Base-by-base conservation (phyloP, 2,797 vertebrate genomes). In the Atherinosoma microstoma region DNA sequence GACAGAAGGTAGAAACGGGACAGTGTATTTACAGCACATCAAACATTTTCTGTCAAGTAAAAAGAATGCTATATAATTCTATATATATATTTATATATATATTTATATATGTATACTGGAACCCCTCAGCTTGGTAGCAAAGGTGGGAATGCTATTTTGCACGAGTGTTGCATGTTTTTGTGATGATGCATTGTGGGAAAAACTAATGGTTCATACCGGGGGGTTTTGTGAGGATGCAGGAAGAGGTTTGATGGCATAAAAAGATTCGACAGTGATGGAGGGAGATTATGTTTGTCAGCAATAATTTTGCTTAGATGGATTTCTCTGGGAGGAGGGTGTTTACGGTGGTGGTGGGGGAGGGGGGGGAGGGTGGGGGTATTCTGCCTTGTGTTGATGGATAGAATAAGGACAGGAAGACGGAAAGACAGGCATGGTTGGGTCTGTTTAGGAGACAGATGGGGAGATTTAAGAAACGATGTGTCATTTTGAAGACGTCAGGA, bases 61-160 rank as follows among this genome's bases (percentile, higher is more conserved):
- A 95, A 94, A 95, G 90, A 93, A 94, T 91, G 92, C 93, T 92
- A 94, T 94, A 94, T 93, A 94, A 91, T 93, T 93, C 88, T 94
- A 93, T 94, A 93, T 95, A 93, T 94, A 92, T 93, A 93, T 92
- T 88, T 93, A 93, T 91, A 91, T 92, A 90, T 92, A 94, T 92
- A 92, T 92, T 89, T 94, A 92, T 94, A 93, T 88, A 83, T 87
- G 90, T 94, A 92, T 94, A 92, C 79, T 79, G 83, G 91, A 91
- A 88, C 85, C 83, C 84, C 84, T 87, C 53, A 81, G 84, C 83
- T 77, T 89, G 80, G 70, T 68, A 77, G 87, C 82, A 84, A 70
- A 84, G 85, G 78, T 66, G 76, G 84, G 88, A 89, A 86, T 87
- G 86, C 90, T 91, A 54, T 74, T 86, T 81, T 89, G 90, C 87